A percentile compares a stretch with the other conserved stretches of the same genome.
These are phyloP conservation scores for Acrocephalus arundinaceus DNA, from an alignment of 2,113 vertebrate species.

Conservation along the genomic window DNA sequence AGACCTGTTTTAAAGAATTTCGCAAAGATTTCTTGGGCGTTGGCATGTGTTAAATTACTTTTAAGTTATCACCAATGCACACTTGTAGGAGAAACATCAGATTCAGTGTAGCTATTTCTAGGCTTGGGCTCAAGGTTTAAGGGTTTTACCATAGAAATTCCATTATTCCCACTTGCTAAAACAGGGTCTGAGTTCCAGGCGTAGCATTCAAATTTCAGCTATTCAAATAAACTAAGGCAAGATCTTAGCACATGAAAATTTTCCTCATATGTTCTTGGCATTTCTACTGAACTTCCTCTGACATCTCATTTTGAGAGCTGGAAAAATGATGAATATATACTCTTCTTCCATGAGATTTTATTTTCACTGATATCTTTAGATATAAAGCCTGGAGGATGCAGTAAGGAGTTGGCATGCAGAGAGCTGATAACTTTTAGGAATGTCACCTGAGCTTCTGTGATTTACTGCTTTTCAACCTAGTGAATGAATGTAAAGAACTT, in stretches of 20 bases:
- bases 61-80: neutral
- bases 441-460: neutral
- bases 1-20: neutral
- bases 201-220: neutral
- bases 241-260: neutral
- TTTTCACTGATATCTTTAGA: neutral
- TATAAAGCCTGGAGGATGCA: neutral
- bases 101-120: neutral
- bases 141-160: neutral
- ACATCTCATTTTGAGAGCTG: slow-evolving; percentile 6
- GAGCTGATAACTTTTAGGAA: neutral
- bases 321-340: neutral
- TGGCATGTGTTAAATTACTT: neutral
- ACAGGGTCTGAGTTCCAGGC: neutral
- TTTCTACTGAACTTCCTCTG: neutral
- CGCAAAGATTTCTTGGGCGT: neutral
- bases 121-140: neutral
- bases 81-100: neutral
- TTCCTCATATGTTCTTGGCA: neutral
- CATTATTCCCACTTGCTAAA: neutral
- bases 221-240: neutral
- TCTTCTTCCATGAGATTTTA: neutral
- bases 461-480: neutral
- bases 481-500: neutral
- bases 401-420: neutral